These are phyloP conservation scores for Melanerpes formicivorus DNA, from an alignment of 2,113 vertebrate genomes.

Conservation along the genomic window DNA sequence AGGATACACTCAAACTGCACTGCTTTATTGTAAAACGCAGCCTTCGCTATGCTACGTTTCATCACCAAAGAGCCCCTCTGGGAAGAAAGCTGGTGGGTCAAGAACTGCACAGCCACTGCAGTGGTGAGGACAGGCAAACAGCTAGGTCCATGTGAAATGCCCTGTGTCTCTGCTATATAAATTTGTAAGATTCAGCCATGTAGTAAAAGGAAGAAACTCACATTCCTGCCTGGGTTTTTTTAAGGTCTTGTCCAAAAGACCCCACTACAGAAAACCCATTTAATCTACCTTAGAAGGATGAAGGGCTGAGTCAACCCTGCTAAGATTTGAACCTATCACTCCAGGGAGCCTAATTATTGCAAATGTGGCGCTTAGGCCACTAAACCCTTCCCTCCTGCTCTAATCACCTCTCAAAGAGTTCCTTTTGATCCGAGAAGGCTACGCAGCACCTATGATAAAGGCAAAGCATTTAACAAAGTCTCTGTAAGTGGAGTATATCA, in stretches of 20 bases:
- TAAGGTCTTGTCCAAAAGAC: conserved; percentile 48
- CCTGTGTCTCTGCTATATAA: neutral
- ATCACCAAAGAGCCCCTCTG: neutral
- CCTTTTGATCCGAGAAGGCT: conserved; percentile 41
- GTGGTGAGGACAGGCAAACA: neutral
- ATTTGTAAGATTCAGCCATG: neutral
- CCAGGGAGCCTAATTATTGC: conserved; percentile 54
- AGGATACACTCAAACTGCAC: neutral
- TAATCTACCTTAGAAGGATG: conserved; percentile 13
- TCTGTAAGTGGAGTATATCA: neutral
- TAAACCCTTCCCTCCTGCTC: conserved; percentile 39
- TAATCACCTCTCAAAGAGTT: conserved; percentile 62
- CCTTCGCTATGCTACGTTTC: neutral
- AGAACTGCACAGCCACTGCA: neutral
- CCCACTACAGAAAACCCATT: conserved; percentile 16
- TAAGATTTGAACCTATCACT: conserved; percentile 46
- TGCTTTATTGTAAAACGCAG: neutral
- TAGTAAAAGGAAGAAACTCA: neutral
- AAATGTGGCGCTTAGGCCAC: neutral
- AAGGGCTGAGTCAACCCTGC: conserved; percentile 22
- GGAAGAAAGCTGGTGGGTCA: neutral
- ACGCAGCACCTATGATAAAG: conserved; percentile 16
- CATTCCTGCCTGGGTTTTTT: neutral
- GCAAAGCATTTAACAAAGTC: conserved; percentile 59
- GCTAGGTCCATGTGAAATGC: too few relatives aligned